Base-by-base conservation (phyloP, 1,140 invertebrate species). In the Cyrtorhinus lividipennis region DNA sequence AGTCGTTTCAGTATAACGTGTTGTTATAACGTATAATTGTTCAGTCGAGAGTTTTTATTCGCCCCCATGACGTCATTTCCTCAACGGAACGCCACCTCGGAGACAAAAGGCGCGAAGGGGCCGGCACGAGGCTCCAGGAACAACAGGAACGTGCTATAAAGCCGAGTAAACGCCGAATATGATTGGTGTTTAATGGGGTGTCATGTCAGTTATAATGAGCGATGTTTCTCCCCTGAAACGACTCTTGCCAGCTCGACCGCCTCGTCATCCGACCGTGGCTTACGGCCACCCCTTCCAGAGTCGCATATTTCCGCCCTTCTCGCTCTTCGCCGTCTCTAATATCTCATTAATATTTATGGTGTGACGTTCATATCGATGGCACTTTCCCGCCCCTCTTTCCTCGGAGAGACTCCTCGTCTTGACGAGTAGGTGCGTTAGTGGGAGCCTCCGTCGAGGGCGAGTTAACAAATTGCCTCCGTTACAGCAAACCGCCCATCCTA, bases 131-230 rank as follows among this genome's bases (percentile, higher is more conserved):
- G 30, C 30, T 5, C 30, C 18, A 10, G 48, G 18, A 53, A 22
- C 48, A 59, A 59, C 58, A n/a, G 58, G n/a, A 25, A 27, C 24
- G 58, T 59, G 23, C 56, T 58, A 18, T 26, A 18, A 59, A 59
- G 58, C 24, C 24, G 58, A 30, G 2, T 8, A 25, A 27, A 30
- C 22, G 56, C 10, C n/a, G 26, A 26, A 59, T 30, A 15, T 30
- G 58, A 59, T 59, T 59, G 58, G 58, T 59, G 58, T 59, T 59
- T 59, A 59, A 59, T 59, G 58, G 58, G 25, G 58, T 30, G 58
- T 59, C 58, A 59, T 59, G 58, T 59, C 58, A 30, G 58, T 59
- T 59, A 27, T 59, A 59, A 59, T 59, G 58, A 59, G 62, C 38
- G 62, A 56, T 62, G 62, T 56, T 56, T 53, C 48, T 10, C 20